Evolutionary conservation across 2,888 invertebrate species (phyloP).

Genomic region (Lasiommata megera): DNA sequence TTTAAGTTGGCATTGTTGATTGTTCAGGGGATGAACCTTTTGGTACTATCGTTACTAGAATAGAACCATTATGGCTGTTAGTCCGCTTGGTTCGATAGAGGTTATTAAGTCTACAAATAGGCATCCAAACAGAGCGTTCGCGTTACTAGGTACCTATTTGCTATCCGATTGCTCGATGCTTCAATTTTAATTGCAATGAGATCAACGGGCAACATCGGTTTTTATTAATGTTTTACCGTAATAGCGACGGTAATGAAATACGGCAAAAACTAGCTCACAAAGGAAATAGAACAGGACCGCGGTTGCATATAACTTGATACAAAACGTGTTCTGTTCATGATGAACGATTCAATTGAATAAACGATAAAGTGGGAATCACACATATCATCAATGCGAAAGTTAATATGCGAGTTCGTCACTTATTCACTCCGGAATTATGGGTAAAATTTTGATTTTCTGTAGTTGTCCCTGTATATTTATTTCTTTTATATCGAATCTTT

Average conservation of each 20-base stretch:
- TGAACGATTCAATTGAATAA: background rate
- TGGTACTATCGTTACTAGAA: background rate
- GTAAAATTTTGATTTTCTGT: too few relatives aligned
- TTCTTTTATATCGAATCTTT: too few relatives aligned
- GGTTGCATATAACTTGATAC: background rate
- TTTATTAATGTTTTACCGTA: conserved; percentile 12
- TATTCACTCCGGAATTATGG: too few relatives aligned
- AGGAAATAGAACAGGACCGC: conserved; percentile 14
- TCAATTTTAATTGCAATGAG: conserved; percentile 15
- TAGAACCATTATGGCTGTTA: conserved; percentile 7
- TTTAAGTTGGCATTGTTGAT: too few relatives aligned
- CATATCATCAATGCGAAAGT: too few relatives aligned
- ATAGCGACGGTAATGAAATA: conserved; percentile 6
- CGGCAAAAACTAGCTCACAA: conserved; percentile 11
- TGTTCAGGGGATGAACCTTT: too few relatives aligned
- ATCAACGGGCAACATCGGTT: conserved; percentile 4
- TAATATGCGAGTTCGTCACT: too few relatives aligned
- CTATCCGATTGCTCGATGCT: conserved; percentile 13
- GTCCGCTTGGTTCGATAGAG: background rate
- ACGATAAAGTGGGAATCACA: background rate
- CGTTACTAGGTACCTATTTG: conserved; percentile 14
- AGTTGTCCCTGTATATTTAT: too few relatives aligned
- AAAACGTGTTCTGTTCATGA: background rate
- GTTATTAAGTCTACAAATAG: conserved; percentile 7
- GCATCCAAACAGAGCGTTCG: conserved; percentile 7